phyloP scores from a whole-genome alignment of 2,888 invertebrate species.

The Salticus scenicus region DNA sequence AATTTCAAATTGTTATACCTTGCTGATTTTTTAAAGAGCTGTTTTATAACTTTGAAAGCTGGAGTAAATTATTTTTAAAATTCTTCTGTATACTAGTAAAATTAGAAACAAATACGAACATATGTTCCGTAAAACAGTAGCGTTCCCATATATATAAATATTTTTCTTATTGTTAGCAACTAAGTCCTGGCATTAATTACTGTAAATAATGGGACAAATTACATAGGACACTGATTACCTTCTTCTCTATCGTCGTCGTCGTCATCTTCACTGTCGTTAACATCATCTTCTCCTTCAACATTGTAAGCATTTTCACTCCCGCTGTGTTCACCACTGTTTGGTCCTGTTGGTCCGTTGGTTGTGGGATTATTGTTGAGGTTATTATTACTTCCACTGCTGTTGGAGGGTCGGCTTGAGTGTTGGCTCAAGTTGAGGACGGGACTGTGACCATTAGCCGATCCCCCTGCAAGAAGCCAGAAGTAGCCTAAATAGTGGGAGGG shows the following conservation, averaged over 20 bases:
- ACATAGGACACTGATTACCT: too few relatives aligned
- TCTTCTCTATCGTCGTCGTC: constrained; percentile 89
- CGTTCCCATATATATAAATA: too few relatives aligned
- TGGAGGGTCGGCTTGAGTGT: constrained; percentile 80
- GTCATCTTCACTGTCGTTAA: constrained; percentile 90
- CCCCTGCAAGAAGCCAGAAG: constrained; percentile 78
- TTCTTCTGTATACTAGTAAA: too few relatives aligned
- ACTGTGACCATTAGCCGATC: constrained; percentile 90
- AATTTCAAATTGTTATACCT: too few relatives aligned
- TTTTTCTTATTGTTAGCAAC: too few relatives aligned
- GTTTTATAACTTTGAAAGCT: too few relatives aligned
- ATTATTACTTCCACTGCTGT: constrained; percentile 73
- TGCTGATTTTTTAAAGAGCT: too few relatives aligned
- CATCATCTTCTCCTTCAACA: constrained; percentile 87
- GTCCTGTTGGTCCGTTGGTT: constrained; percentile 74
- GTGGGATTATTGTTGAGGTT: constrained; percentile 72
- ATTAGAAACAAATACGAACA: too few relatives aligned
- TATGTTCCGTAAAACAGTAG: too few relatives aligned
- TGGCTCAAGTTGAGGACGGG: constrained; percentile 93
- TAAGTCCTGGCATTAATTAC: too few relatives aligned
- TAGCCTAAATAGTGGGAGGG: constrained; percentile 61
- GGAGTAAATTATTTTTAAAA: too few relatives aligned
- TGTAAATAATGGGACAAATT: too few relatives aligned
- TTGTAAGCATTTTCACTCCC: constrained; percentile 73
- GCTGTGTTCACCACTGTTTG: constrained; percentile 79